Evolutionary conservation across 1,140 invertebrate species (phyloP).

Genomic region (Maconellicoccus hirsutus): DNA sequence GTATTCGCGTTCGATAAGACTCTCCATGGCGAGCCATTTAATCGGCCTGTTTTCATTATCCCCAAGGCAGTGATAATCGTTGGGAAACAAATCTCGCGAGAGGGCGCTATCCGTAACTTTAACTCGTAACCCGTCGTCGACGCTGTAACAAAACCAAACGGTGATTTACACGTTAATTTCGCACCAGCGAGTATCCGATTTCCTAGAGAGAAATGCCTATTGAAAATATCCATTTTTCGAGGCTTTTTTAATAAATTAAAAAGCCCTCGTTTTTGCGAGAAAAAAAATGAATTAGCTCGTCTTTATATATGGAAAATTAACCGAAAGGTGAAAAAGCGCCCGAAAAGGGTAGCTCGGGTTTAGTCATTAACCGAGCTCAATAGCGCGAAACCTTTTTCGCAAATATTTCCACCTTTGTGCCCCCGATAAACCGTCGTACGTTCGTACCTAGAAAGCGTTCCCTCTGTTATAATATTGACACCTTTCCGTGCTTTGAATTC

Average conservation of each 20-base stretch:
- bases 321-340: background rate
- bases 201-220: too few relatives aligned
- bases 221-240: too few relatives aligned
- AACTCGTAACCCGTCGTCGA: slow-evolving; percentile 70
- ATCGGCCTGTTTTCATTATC: slow-evolving; percentile 91
- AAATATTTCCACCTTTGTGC: background rate
- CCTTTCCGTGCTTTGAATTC: background rate
- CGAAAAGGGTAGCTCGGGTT: background rate
- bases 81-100: slow-evolving; percentile 83
- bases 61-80: slow-evolving; percentile 88
- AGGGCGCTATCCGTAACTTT: slow-evolving; percentile 84
- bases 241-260: background rate
- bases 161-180: background rate
- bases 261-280: background rate
- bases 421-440: too few relatives aligned
- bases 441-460: background rate
- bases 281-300: background rate
- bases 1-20: slow-evolving; percentile 66
- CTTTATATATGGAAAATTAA: background rate
- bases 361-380: background rate
- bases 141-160: slow-evolving; percentile 38
- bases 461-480: background rate
- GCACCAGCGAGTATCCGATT: too few relatives aligned
- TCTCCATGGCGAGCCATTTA: slow-evolving; percentile 90
- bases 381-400: background rate